phyloP scores from a whole-genome alignment of 2,113 vertebrate genomes.

The Penelope pileata region DNA sequence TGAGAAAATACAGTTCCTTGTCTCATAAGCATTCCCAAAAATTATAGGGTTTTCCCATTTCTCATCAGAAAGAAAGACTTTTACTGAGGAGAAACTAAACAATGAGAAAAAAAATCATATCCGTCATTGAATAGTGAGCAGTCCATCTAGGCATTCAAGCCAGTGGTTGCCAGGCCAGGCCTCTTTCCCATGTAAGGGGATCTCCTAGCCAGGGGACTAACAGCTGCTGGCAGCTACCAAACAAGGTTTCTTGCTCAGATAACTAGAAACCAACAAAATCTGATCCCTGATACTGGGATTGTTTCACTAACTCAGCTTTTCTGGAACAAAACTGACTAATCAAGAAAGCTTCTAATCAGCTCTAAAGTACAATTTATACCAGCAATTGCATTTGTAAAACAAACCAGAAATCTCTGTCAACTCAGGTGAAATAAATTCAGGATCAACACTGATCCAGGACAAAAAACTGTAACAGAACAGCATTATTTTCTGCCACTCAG shows the following conservation, averaged over 20 bases:
- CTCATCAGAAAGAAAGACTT: neutral
- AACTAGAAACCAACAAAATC: neutral
- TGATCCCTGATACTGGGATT: neutral
- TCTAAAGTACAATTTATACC: neutral
- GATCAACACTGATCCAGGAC: neutral
- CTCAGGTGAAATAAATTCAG: neutral
- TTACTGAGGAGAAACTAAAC: neutral
- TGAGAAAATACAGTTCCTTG: neutral
- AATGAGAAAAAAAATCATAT: neutral
- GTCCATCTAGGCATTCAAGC: neutral
- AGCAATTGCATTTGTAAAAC: neutral
- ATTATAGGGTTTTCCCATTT: neutral
- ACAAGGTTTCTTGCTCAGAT: neutral
- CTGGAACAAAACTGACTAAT: neutral
- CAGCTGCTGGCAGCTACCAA: neutral
- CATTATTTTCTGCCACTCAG: neutral
- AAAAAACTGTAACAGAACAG: neutral
- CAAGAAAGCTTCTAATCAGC: neutral
- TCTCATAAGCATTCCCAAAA: neutral
- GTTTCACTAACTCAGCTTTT: neutral
- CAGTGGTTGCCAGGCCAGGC: neutral
- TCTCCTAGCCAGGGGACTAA: neutral
- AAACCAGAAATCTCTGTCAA: neutral
- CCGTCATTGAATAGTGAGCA: neutral
- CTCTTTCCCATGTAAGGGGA: neutral